Base-by-base conservation (phyloP, 2,797 vertebrate genomes). In the Eupleurogrammus muticus region DNA sequence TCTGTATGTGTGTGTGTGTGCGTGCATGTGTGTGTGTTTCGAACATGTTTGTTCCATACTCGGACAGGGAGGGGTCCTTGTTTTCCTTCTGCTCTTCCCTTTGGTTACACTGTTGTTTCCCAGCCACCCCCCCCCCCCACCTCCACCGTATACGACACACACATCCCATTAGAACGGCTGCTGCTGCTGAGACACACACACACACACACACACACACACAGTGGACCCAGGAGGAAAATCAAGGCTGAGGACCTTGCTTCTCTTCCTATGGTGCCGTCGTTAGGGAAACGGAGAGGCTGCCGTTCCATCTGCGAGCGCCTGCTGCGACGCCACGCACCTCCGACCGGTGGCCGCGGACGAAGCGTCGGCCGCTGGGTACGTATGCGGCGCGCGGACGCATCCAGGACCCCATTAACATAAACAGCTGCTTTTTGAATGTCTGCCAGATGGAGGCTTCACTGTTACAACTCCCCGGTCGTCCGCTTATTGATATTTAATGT, bases 271-370 rank as follows among this genome's bases (percentile, higher is more conserved):
- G 90, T 55, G 80, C 76, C 47, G 89, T 92, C 84, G 74, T 92
- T 91, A 90, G 90, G 93, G 90, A 93, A 93, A 93, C 87, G 89
- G 83, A 82, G 80, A 87, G 84, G 86, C 86, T n/a, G n/a, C n/a
- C 81, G 74, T 75, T 89, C 87, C 89, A 88, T 87, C 86, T 79
- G 77, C 36, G 69, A 76, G 75, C 56, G 74, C 74, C 85, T 69
- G 79, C 84, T 81, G 86, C 81, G 8, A 57, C 21, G 19, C 48
- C 38, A 64, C 42, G 72, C 34, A 34, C 81, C 74, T 46, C 40
- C 49, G 42, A 20, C 44, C 48, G 11, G 51, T 66, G 46, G 12
- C 59, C 53, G 55, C 19, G n/a, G 38, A 66, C 38, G 56, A 57
- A 68, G 70, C 57, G 21, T 70, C 64, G 47, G 28, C 62, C 1